Conservation (phyloP, 1,140 invertebrate species). For the Drosophila saltans region DNA sequence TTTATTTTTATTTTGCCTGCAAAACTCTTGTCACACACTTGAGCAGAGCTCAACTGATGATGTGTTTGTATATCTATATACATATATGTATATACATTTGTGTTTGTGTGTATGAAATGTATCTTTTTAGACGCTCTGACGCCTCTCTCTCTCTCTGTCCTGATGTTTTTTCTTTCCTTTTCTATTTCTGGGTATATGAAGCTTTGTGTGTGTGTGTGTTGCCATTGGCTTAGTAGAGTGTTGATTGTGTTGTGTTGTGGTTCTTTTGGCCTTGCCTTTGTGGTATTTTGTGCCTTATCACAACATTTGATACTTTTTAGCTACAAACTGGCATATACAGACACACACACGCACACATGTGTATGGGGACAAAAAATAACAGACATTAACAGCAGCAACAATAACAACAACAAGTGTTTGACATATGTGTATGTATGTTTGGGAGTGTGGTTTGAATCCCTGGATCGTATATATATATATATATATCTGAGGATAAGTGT, state of each 20-base stretch:
- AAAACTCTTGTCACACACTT: conserved; percentile 75
- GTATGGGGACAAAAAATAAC: conserved; percentile 24
- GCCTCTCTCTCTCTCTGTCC: conserved; percentile 33
- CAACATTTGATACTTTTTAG: conserved; percentile 63
- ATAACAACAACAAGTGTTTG: conserved; percentile 22
- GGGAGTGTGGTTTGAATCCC: conserved; percentile 21
- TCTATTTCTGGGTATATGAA: conserved; percentile 22
- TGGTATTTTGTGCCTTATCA: conserved; percentile 51
- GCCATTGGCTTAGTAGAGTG: conserved; percentile 49
- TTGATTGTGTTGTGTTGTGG: conserved; percentile 51
- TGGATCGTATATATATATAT: conserved; percentile 17
- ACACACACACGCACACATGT: conserved; percentile 15
- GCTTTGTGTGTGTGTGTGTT: neutral
- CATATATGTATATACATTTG: neutral
- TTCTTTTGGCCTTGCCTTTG: conserved; percentile 39
- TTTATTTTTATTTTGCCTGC: conserved; percentile 19
- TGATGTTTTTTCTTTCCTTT: conserved; percentile 1
- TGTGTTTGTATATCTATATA: conserved; percentile 30
- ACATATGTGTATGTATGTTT: neutral
- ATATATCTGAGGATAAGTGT: conserved; percentile 24
- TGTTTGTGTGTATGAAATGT: neutral
- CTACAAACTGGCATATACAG: conserved; percentile 46
- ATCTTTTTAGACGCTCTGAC: conserved; percentile 72
- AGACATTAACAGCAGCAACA: conserved; percentile 3
- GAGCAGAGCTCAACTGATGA: conserved; percentile 52